These are phyloP conservation scores for Hydropsyche tenuis DNA, from an alignment of 1,140 invertebrate species.

Conservation along the genomic window DNA sequence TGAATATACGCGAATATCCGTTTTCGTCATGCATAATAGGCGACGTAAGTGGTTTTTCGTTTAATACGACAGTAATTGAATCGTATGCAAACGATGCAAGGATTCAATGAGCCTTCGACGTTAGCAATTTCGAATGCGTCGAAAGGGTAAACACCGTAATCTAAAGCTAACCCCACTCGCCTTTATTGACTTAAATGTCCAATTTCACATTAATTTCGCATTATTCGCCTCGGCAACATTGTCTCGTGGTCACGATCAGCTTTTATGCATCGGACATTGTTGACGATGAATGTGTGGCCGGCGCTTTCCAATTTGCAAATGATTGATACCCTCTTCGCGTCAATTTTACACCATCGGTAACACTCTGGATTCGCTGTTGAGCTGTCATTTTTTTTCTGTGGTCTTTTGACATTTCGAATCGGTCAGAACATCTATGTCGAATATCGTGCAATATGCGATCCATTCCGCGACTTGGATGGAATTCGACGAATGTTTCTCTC, in stretches of 20 bases:
- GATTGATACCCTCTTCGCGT: neutral
- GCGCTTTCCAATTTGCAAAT: neutral
- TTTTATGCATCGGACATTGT: neutral
- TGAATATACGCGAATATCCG: no score
- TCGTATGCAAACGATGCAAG: neutral
- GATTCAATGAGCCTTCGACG: neutral
- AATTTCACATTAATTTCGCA: conserved; percentile 16
- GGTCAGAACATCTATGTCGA: no score
- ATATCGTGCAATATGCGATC: no score
- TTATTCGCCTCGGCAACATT: neutral
- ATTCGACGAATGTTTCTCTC: conserved; percentile 2
- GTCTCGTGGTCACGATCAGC: neutral
- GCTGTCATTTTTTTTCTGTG: no score
- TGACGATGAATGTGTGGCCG: neutral
- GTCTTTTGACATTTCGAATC: no score
- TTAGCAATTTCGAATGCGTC: neutral
- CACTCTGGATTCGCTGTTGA: no score
- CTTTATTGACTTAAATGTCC: conserved; percentile 17
- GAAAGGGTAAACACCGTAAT: neutral
- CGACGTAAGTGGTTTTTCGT: no score
- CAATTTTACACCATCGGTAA: neutral
- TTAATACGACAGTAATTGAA: no score
- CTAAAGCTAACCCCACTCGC: neutral
- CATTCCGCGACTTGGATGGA: neutral
- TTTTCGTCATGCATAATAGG: no score